These are phyloP conservation scores for Neria commutata DNA, from an alignment of 2,888 invertebrate genomes.

Conservation along the genomic window DNA sequence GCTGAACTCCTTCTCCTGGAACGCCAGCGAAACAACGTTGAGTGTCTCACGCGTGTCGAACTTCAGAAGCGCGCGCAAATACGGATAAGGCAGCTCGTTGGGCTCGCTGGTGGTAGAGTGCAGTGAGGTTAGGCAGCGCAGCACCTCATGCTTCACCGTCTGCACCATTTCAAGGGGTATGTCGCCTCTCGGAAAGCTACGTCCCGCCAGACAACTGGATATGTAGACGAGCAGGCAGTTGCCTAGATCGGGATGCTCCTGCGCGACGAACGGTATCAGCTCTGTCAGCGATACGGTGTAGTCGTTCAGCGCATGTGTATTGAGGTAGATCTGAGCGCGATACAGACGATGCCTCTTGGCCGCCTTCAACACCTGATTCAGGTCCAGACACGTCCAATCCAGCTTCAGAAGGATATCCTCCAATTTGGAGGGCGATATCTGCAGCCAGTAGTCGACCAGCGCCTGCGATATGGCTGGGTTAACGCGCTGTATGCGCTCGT, in stretches of 20 bases:
- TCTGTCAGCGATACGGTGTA: constrained; percentile 77
- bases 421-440: constrained; percentile 67
- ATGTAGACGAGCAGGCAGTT: constrained; percentile 85
- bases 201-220: constrained; percentile 85
- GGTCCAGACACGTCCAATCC: constrained; percentile 76
- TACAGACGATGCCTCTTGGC: constrained; percentile 57
- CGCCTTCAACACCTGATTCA: constrained; percentile 69
- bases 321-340: constrained; percentile 69
- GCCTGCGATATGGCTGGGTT: constrained; percentile 76
- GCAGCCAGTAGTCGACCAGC: constrained; percentile 72
- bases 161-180: constrained; percentile 69
- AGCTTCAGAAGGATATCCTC: constrained; percentile 76
- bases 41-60: constrained; percentile 86
- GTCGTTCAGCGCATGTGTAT: constrained; percentile 77
- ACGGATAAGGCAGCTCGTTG: constrained; percentile 73
- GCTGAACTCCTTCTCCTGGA: constrained; percentile 79
- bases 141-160: constrained; percentile 75
- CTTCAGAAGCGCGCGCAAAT: constrained; percentile 74
- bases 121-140: constrained; percentile 71
- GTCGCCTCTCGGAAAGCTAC: constrained; percentile 80
- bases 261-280: constrained; percentile 65
- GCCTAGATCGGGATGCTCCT: constrained; percentile 68
- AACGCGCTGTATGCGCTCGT: constrained; percentile 67
- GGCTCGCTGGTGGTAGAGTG: constrained; percentile 70
- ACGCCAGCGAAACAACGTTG: constrained; percentile 83